phyloP scores from a whole-genome alignment of 2,797 vertebrate genomes.

The Hephaestus fuliginosus region DNA sequence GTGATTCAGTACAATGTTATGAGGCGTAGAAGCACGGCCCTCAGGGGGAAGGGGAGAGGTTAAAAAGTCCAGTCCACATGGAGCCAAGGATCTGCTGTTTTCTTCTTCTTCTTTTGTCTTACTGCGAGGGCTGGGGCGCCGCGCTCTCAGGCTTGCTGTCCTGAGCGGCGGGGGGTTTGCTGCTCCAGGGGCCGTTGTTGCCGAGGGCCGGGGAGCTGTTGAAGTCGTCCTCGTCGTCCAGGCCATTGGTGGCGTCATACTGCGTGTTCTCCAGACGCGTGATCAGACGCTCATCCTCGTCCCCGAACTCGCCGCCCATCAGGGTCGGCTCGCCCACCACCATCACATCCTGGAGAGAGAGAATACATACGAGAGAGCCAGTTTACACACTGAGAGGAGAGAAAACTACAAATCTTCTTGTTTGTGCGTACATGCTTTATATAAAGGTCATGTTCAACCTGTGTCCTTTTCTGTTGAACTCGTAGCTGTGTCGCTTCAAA shows the following conservation, averaged over 20 bases:
- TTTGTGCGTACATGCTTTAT: background rate
- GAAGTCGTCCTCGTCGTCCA: constrained; percentile 99
- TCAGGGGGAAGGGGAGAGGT: constrained; percentile 38
- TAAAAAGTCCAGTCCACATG: constrained; percentile 67
- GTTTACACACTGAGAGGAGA: background rate
- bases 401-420: background rate
- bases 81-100: constrained; percentile 52
- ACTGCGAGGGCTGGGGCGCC: constrained; percentile 95
- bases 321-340: constrained; percentile 98
- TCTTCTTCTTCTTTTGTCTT: constrained; percentile 68
- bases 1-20: constrained; percentile 71
- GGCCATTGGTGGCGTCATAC: constrained; percentile 97
- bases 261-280: constrained; percentile 99
- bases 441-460: constrained; percentile 25
- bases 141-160: constrained; percentile 97
- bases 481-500: background rate
- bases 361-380: background rate
- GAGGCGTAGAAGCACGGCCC: constrained; percentile 61
- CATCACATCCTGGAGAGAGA: constrained; percentile 93
- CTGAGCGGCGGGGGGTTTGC: constrained; percentile 93
- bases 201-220: constrained; percentile 95
- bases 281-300: constrained; percentile 99
- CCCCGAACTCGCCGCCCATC: constrained; percentile 99
- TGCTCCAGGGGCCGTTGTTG: constrained; percentile 96
- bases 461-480: background rate